These are phyloP conservation scores for Chanos chanos DNA, from an alignment of 2,797 vertebrate species.

Conservation along the genomic window DNA sequence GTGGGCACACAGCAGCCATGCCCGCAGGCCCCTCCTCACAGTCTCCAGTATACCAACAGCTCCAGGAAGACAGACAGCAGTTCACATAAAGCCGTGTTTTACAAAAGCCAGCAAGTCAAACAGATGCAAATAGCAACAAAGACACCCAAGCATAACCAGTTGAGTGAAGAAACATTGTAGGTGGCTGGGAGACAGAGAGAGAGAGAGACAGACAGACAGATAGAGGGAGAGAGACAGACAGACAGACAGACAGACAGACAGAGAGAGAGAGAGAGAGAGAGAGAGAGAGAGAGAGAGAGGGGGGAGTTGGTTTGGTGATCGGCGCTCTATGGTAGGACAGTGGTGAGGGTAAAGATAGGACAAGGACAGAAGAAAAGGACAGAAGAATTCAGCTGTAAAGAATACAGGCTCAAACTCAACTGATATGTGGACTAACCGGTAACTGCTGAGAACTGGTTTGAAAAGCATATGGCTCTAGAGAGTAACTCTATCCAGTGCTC, in stretches of 20 bases:
- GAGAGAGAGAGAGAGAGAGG: conserved; percentile 11
- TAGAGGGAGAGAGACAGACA: not conserved
- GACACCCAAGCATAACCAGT: not conserved
- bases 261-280: not conserved
- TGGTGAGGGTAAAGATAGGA: no score
- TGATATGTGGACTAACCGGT: no score
- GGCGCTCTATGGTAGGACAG: no score
- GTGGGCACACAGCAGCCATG: not conserved
- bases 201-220: not conserved
- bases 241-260: not conserved
- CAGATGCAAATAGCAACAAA: conserved; percentile 20
- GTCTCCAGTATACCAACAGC: not conserved
- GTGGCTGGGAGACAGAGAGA: not conserved
- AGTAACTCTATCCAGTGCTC: no score
- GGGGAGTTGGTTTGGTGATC: not conserved
- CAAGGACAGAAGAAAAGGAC: no score
- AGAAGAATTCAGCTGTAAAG: no score
- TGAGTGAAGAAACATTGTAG: conserved; percentile 5
- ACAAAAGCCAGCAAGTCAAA: not conserved
- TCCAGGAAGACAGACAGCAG: not conserved
- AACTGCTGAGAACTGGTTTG: no score
- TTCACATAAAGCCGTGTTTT: not conserved
- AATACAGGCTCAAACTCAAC: no score
- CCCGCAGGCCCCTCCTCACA: not conserved
- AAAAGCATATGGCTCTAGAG: no score